Conservation (phyloP, 2,113 vertebrate genomes). For the Panthera leo region DNA sequence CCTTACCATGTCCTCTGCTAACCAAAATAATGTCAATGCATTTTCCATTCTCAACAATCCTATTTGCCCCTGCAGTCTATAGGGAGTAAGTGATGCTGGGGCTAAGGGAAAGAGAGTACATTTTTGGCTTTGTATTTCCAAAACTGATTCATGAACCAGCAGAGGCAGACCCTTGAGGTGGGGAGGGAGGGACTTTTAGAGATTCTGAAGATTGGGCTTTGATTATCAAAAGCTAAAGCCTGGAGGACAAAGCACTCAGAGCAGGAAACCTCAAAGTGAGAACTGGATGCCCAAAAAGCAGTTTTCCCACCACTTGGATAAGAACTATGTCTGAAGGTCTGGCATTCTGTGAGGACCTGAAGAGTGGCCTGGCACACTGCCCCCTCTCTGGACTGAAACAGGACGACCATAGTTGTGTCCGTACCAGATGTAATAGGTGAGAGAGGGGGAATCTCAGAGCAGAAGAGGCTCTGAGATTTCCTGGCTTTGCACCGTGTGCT, state of each 20-base stretch:
- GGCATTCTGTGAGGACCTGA: neutral
- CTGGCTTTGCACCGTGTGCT: neutral
- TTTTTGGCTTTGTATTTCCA: neutral
- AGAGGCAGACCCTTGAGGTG: neutral
- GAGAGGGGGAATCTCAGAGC: neutral
- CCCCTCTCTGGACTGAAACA: neutral
- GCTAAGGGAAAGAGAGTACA: neutral
- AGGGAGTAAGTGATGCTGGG: neutral
- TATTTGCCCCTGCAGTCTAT: neutral
- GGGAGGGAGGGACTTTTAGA: neutral
- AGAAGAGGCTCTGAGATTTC: neutral
- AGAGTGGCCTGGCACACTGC: neutral
- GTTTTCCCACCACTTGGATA: neutral
- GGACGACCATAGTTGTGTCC: neutral
- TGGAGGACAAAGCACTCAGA: neutral
- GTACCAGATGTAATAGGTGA: neutral
- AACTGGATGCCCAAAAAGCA: neutral
- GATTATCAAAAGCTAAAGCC: constrained; percentile 12
- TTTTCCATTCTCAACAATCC: neutral
- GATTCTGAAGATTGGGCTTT: constrained; percentile 2
- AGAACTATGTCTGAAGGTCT: neutral
- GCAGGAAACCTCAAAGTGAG: neutral
- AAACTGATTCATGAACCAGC: neutral
- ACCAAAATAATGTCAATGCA: neutral
- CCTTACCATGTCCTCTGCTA: neutral